These are phyloP conservation scores for Sebastes variabilis DNA, from an alignment of 2,797 vertebrate genomes.

Conservation along the genomic window DNA sequence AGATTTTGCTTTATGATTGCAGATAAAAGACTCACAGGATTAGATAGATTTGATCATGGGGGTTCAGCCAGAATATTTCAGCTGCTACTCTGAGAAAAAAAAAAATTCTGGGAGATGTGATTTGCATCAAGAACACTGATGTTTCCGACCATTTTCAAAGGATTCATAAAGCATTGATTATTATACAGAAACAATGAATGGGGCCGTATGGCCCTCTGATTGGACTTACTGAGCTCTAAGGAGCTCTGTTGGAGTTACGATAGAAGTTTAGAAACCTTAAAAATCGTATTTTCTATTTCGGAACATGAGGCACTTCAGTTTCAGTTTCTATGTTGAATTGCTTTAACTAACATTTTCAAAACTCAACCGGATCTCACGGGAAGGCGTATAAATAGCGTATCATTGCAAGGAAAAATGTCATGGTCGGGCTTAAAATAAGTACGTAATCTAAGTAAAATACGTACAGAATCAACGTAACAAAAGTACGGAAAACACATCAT, in stretches of 20 bases:
- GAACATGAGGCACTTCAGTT: neutral
- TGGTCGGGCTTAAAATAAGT: too few relatives aligned
- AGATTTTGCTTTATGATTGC: neutral
- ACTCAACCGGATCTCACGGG: too few relatives aligned
- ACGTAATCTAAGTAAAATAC: too few relatives aligned
- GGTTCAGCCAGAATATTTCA: neutral
- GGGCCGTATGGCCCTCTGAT: rapidly evolving
- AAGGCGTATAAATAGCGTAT: rapidly evolving
- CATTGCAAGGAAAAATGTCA: too few relatives aligned
- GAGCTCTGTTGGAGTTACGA: neutral
- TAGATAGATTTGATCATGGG: neutral
- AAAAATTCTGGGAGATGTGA: neutral
- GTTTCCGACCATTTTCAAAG: neutral
- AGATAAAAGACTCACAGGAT: neutral
- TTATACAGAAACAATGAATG: neutral
- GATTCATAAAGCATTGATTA: neutral
- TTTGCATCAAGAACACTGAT: neutral
- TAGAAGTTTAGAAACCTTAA: neutral
- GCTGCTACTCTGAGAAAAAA: neutral
- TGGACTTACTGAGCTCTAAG: neutral
- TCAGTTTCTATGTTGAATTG: neutral
- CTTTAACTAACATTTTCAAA: neutral
- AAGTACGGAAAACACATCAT: too few relatives aligned
- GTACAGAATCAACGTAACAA: too few relatives aligned
- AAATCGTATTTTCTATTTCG: neutral